phyloP scores from a whole-genome alignment of 2,113 vertebrate species.

The Marmota flaviventris region DNA sequence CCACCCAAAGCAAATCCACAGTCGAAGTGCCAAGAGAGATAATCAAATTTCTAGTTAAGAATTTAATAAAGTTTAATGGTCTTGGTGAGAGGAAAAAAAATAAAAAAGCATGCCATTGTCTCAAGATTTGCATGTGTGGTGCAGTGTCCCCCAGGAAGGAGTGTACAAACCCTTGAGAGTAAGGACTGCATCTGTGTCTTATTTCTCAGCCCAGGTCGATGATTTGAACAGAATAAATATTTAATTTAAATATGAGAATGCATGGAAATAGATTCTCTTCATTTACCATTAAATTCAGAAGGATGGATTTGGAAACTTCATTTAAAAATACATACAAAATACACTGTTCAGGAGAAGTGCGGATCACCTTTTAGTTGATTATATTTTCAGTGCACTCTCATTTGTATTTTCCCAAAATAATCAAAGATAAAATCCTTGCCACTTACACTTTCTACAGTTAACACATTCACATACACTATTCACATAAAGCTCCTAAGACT shows the following conservation, averaged over 20 bases:
- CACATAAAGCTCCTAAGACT: not conserved
- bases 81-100: not conserved
- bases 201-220: not conserved
- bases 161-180: not conserved
- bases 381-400: not conserved
- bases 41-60: not conserved
- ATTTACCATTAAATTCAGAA: slow-evolving; percentile 25
- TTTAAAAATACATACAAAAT: not conserved
- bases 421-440: not conserved
- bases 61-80: not conserved
- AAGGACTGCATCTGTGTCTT: not conserved
- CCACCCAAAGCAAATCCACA: not conserved
- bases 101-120: not conserved
- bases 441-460: not conserved
- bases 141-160: not conserved
- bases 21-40: not conserved
- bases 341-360: not conserved
- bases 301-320: not conserved
- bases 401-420: not conserved
- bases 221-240: not conserved
- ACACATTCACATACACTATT: not conserved
- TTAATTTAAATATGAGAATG: not conserved
- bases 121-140: not conserved
- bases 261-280: not conserved
- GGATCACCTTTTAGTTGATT: not conserved